phyloP scores from a whole-genome alignment of 1,140 invertebrate genomes.

The Scaptomyza pallida region DNA sequence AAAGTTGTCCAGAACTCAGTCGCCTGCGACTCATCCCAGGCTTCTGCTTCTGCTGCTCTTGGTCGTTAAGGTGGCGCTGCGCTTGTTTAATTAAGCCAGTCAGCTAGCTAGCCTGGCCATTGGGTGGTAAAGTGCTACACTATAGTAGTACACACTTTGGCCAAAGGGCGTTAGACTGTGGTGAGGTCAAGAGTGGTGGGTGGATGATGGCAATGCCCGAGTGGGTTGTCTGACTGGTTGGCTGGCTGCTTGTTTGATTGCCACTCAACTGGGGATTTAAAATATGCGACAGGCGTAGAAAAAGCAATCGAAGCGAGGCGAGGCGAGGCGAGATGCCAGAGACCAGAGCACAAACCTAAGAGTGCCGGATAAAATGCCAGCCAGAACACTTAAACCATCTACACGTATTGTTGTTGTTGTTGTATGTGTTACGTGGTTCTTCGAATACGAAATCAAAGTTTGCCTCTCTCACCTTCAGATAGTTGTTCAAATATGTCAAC shows the following conservation, averaged over 20 bases:
- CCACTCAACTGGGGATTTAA: slow-evolving; percentile 81
- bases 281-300: slow-evolving; percentile 77
- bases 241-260: slow-evolving; percentile 62
- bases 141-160: no score
- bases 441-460: slow-evolving; percentile 67
- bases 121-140: background rate
- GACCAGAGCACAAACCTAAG: background rate
- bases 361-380: slow-evolving; percentile 49
- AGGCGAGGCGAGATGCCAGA: slow-evolving; percentile 31
- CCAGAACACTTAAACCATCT: slow-evolving; percentile 5
- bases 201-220: background rate
- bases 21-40: background rate
- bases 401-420: slow-evolving; percentile 23
- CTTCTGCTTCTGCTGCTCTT: slow-evolving; percentile 4
- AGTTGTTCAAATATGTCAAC: slow-evolving; percentile 79
- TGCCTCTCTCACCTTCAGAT: slow-evolving; percentile 61
- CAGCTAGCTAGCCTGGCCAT: slow-evolving; percentile 39
- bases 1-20: slow-evolving; percentile 57
- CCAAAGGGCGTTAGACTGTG: background rate
- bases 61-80: slow-evolving; percentile 68
- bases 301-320: slow-evolving; percentile 66
- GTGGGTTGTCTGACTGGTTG: slow-evolving; percentile 38
- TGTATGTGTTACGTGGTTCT: slow-evolving; percentile 2
- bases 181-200: background rate
- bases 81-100: slow-evolving; percentile 81